These are phyloP conservation scores for Cinclus cinclus DNA, from an alignment of 2,113 vertebrate genomes.

Conservation along the genomic window DNA sequence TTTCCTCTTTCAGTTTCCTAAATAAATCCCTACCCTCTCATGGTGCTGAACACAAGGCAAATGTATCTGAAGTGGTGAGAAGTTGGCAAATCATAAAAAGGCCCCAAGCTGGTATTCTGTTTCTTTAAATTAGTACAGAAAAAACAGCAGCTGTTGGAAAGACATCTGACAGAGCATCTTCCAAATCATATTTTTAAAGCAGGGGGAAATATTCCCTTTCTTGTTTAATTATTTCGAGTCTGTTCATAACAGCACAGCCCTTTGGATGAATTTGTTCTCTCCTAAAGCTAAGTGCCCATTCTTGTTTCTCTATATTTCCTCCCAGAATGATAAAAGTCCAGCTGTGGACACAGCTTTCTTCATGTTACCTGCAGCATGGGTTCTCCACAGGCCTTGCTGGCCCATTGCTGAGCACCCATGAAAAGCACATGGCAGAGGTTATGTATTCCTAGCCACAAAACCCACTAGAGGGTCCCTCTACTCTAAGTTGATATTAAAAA, in stretches of 20 bases:
- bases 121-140: background rate
- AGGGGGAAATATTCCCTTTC: background rate
- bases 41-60: background rate
- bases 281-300: background rate
- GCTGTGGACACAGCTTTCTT: background rate
- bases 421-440: background rate
- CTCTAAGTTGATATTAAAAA: background rate
- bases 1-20: background rate
- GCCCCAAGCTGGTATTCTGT: background rate
- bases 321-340: background rate
- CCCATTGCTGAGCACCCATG: fast-evolving
- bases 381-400: background rate
- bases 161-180: background rate
- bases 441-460: background rate
- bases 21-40: background rate
- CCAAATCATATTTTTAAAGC: background rate
- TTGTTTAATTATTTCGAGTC: background rate
- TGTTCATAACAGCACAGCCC: background rate
- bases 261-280: background rate
- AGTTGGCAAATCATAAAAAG: background rate
- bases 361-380: background rate
- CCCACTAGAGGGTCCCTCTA: background rate
- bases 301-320: background rate
- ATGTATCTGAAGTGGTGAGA: background rate
- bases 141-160: background rate